Conservation (phyloP, 2,797 vertebrate genomes). For the Cossypha niveicapilla region DNA sequence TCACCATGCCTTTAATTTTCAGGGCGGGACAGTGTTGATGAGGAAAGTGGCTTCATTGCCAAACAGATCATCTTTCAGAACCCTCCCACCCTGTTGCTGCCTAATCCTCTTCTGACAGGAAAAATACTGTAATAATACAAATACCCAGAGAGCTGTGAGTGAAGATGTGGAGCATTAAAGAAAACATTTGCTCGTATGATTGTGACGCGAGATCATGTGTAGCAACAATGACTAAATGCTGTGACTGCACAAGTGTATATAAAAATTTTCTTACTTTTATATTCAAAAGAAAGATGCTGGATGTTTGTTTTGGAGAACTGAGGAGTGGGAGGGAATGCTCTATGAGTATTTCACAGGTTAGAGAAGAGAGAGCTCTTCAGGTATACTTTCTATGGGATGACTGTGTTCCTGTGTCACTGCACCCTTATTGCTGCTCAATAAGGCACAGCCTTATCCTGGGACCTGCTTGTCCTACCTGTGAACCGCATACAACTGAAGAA, state of each 20-base stretch:
- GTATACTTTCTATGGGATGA: not conserved
- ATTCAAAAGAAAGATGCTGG: not conserved
- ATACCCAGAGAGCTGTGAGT: not conserved
- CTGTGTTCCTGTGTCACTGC: not conserved
- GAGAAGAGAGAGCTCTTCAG: not conserved
- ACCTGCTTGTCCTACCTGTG: not conserved
- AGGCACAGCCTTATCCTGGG: not conserved
- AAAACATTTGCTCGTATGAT: not conserved
- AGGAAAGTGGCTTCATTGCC: not conserved
- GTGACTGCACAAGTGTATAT: not conserved
- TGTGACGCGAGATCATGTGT: accelerated
- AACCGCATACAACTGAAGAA: not conserved
- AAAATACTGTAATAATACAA: not conserved
- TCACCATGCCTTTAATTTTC: not conserved
- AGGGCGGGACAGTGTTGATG: not conserved
- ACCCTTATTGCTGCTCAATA: not conserved
- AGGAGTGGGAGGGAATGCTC: not conserved
- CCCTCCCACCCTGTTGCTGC: not conserved
- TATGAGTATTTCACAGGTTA: not conserved
- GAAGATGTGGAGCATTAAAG: not conserved
- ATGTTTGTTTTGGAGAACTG: not conserved
- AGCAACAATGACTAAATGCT: not conserved
- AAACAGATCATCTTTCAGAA: not conserved
- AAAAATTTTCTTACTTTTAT: not conserved
- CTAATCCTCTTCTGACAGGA: not conserved